phyloP scores from a whole-genome alignment of 2,113 vertebrate species.

The Periophthalmodon schlosseri region DNA sequence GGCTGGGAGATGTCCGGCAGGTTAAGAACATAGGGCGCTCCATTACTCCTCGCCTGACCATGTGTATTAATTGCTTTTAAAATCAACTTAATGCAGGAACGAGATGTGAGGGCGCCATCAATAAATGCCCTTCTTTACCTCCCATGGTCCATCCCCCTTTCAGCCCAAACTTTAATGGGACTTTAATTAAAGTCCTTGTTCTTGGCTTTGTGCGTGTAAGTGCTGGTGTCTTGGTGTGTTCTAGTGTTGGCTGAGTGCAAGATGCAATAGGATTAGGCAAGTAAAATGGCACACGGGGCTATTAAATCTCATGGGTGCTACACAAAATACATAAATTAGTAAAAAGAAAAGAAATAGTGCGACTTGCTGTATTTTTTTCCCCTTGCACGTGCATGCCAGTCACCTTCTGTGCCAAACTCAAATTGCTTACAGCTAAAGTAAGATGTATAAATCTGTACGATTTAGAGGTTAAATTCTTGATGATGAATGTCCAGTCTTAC shows the following conservation, averaged over 20 bases:
- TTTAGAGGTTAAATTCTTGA: slow-evolving; percentile 57
- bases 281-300: not conserved
- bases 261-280: slow-evolving; percentile 16
- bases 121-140: slow-evolving; percentile 87
- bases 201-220: slow-evolving; percentile 33
- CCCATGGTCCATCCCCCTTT: slow-evolving; percentile 60
- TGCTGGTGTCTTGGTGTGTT: slow-evolving; percentile 31
- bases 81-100: slow-evolving; percentile 98
- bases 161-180: slow-evolving; percentile 74
- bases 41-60: slow-evolving; percentile 96
- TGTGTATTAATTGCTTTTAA: slow-evolving; percentile 99
- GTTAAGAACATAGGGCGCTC: slow-evolving; percentile 97
- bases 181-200: slow-evolving; percentile 70
- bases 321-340: slow-evolving; percentile 8
- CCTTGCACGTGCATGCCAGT: slow-evolving; percentile 22
- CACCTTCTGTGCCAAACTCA: slow-evolving; percentile 47
- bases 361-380: slow-evolving; percentile 11
- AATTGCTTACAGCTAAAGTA: slow-evolving; percentile 23
- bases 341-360: slow-evolving; percentile 7
- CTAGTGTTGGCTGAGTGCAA: slow-evolving; percentile 15
- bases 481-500: slow-evolving; percentile 64
- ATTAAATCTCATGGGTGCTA: slow-evolving; percentile 3
- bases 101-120: slow-evolving; percentile 96
- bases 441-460: slow-evolving; percentile 37
- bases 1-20: slow-evolving; percentile 91